These are phyloP conservation scores for Salmo trutta DNA, from an alignment of 2,797 vertebrate species.

Conservation along the genomic window DNA sequence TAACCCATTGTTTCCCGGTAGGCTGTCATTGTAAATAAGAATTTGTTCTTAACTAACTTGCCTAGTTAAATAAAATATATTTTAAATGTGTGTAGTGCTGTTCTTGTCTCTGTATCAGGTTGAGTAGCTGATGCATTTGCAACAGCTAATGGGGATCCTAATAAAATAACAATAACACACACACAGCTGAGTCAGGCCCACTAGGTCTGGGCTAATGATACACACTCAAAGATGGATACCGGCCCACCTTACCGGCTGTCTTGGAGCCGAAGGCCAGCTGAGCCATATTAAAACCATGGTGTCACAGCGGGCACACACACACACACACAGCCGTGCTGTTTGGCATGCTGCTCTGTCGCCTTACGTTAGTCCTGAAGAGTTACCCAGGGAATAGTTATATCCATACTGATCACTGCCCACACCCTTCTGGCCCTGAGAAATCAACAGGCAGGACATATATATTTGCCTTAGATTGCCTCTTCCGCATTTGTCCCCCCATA, in stretches of 20 bases:
- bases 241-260: slow-evolving; percentile 44
- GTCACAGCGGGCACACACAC: not conserved
- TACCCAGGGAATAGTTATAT: slow-evolving; percentile 71
- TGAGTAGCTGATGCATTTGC: too few species aligned
- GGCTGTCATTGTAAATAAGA: too few species aligned
- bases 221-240: slow-evolving; percentile 59
- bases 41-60: too few species aligned
- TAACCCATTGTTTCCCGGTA: too few species aligned
- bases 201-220: slow-evolving; percentile 68
- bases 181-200: slow-evolving; percentile 63
- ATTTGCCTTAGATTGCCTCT: slow-evolving; percentile 79
- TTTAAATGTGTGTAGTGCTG: too few species aligned
- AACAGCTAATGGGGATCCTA: too few species aligned
- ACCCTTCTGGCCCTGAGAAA: slow-evolving; percentile 77
- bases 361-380: slow-evolving; percentile 68
- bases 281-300: slow-evolving; percentile 60
- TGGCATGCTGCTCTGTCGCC: slow-evolving; percentile 71
- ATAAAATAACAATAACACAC: not conserved
- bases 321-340: slow-evolving; percentile 48
- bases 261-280: slow-evolving; percentile 68
- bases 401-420: slow-evolving; percentile 72
- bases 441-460: slow-evolving; percentile 78
- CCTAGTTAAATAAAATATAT: too few species aligned
- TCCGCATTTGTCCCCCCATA: slow-evolving; percentile 75
- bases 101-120: too few species aligned